Conservation (phyloP, 92 coral and sea anemone species). For the Epizoanthus illoricatus region DNA sequence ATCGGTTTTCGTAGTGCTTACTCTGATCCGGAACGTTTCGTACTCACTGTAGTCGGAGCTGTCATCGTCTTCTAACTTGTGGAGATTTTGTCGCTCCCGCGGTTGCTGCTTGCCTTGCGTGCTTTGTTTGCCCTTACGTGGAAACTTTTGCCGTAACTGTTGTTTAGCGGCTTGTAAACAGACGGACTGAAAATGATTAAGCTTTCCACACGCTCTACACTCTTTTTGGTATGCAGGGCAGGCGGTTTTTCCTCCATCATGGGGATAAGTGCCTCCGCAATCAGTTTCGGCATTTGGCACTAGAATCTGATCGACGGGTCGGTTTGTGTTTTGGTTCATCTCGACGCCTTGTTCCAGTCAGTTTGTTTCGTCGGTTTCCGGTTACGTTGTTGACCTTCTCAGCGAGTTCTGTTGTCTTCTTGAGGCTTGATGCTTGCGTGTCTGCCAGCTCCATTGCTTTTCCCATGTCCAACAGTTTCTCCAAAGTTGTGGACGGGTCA, state of each 20-base stretch:
- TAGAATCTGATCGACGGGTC: background rate
- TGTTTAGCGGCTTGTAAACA: constrained; percentile 5
- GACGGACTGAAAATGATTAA: background rate
- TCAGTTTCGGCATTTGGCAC: constrained; percentile 24
- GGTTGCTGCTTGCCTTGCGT: background rate
- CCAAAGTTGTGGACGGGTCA: constrained; percentile 48
- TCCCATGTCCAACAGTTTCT: constrained; percentile 24
- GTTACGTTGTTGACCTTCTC: background rate
- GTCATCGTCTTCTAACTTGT: background rate
- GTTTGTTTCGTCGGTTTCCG: background rate
- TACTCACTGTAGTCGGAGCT: constrained; percentile 10
- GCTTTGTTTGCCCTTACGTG: background rate
- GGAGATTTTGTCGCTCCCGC: background rate
- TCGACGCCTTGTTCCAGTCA: background rate
- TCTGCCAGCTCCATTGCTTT: constrained; percentile 22
- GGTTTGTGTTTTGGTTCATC: background rate
- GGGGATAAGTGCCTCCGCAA: constrained; percentile 30
- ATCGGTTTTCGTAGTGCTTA: background rate
- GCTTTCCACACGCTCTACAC: constrained; percentile 12
- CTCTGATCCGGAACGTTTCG: constrained; percentile 2
- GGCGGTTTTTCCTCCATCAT: constrained; percentile 26
- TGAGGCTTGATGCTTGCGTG: background rate
- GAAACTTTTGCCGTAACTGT: background rate
- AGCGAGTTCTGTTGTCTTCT: background rate
- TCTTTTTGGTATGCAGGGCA: constrained; percentile 24